Percentiles rank a stretch among this genome's conserved stretches.
phyloP scores from a whole-genome alignment of 2,888 invertebrate genomes.

The Magallana nippona region DNA sequence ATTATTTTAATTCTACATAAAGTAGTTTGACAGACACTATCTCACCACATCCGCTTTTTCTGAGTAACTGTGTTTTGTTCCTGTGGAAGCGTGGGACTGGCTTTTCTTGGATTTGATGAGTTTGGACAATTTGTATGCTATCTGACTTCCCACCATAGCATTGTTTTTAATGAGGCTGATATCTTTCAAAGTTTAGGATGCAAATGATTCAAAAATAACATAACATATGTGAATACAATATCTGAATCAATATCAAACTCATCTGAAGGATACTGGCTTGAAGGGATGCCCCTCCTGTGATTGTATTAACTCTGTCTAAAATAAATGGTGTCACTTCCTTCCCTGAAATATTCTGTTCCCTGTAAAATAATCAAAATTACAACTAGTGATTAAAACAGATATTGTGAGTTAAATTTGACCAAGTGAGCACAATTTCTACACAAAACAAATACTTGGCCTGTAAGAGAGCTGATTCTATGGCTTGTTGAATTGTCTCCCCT shows the following conservation, averaged over 20 bases:
- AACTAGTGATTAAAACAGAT: no score
- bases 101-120: slow-evolving; percentile 44
- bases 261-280: slow-evolving; percentile 86
- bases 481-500: slow-evolving; percentile 82
- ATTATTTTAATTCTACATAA: neutral
- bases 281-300: slow-evolving; percentile 92
- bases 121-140: slow-evolving; percentile 71
- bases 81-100: neutral
- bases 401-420: no score
- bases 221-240: neutral
- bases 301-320: slow-evolving; percentile 87
- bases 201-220: neutral
- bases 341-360: slow-evolving; percentile 84
- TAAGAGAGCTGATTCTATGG: slow-evolving; percentile 32
- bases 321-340: slow-evolving; percentile 96
- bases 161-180: slow-evolving; percentile 96
- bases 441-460: slow-evolving; percentile 33
- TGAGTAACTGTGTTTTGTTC: neutral
- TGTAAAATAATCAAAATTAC: slow-evolving; percentile 52
- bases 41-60: slow-evolving; percentile 34
- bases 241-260: no score
- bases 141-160: slow-evolving; percentile 82
- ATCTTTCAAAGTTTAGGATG: slow-evolving; percentile 79
- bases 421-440: no score
- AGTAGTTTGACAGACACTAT: neutral